Percentiles rank a stretch among this genome's conserved stretches.
Evolutionary conservation across 2,797 vertebrate genomes (phyloP).

Genomic region (Salmo trutta): DNA sequence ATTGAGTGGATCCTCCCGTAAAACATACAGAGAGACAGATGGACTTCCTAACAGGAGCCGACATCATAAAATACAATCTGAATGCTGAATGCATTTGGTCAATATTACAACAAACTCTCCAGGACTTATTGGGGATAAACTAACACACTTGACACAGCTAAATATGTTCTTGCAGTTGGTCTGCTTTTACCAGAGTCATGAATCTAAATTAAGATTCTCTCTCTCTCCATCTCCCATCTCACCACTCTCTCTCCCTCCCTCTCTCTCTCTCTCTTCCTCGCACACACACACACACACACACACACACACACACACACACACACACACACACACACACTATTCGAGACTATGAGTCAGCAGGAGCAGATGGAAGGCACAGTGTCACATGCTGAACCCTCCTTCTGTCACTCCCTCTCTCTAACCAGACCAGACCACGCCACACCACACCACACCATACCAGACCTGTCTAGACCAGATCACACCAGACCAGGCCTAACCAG

Average conservation of each 20-base stretch:
- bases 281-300: no score
- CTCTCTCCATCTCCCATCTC: not conserved
- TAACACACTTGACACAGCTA: no score
- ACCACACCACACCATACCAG: no score
- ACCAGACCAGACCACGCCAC: slow-evolving; percentile 1
- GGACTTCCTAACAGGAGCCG: slow-evolving; percentile 56
- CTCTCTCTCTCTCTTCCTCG: no score
- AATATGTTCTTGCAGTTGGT: not conserved
- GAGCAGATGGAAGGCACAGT: slow-evolving; percentile 61
- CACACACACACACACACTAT: slow-evolving; percentile 9
- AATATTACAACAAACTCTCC: not conserved
- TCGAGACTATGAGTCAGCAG: slow-evolving; percentile 57
- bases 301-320: not conserved
- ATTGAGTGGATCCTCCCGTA: slow-evolving; percentile 63
- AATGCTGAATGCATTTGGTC: slow-evolving; percentile 37
- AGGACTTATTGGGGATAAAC: no score
- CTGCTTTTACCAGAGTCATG: not conserved
- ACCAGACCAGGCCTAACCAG: no score
- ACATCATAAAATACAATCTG: slow-evolving; percentile 49
- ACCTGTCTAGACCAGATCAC: no score
- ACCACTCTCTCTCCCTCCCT: no score
- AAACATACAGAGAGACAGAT: slow-evolving; percentile 75
- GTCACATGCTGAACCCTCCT: slow-evolving; percentile 61
- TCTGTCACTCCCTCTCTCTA: slow-evolving; percentile 61
- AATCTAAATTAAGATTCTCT: not conserved